Evolutionary conservation across 2,888 invertebrate species (phyloP).

Genomic region (Andrena dorsata): DNA sequence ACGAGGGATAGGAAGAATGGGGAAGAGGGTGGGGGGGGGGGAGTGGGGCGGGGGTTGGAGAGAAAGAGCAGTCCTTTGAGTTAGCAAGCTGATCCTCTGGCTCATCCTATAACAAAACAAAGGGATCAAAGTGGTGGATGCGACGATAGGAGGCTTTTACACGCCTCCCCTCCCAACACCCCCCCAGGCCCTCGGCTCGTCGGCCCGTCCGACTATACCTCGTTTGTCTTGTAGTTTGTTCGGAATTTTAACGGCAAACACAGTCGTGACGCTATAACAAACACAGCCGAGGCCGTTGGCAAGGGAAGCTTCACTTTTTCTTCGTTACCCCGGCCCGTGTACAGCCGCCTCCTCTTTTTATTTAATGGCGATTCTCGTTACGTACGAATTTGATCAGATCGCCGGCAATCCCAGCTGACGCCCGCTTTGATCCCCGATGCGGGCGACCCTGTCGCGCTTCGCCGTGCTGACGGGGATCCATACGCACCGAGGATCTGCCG

Average conservation of each 20-base stretch:
- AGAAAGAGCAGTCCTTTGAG: conserved; percentile 74
- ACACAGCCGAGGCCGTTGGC: conserved; percentile 20
- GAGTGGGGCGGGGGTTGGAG: conserved; percentile 41
- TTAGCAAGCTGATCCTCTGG: conserved; percentile 75
- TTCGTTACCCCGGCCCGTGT: conserved; percentile 39
- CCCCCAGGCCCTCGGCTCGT: conserved; percentile 30
- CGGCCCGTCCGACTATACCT: conserved; percentile 56
- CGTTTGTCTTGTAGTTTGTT: conserved; percentile 76
- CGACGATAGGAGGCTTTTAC: conserved; percentile 69
- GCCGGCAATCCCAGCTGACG: conserved; percentile 25
- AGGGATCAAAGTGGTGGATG: conserved; percentile 73
- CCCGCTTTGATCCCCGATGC: conserved; percentile 45
- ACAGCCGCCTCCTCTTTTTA: conserved; percentile 1
- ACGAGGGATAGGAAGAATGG: conserved; percentile 17
- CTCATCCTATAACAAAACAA: conserved; percentile 78
- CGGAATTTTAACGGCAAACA: conserved; percentile 75
- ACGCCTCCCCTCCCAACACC: conserved; percentile 34
- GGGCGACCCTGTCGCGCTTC: conserved; percentile 14
- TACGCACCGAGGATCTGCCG: too few relatives aligned
- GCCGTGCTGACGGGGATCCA: neutral
- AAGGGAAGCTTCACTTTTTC: conserved; percentile 53
- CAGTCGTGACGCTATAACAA: conserved; percentile 65
- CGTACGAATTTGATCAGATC: conserved; percentile 58
- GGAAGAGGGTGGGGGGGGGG: conserved; percentile 2
- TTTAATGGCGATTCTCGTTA: conserved; percentile 65